Percentiles rank a stretch among this genome's conserved stretches.
phyloP scores from a whole-genome alignment of 2,113 vertebrate species.

The Sinocyclocheilus maitianheensis region DNA sequence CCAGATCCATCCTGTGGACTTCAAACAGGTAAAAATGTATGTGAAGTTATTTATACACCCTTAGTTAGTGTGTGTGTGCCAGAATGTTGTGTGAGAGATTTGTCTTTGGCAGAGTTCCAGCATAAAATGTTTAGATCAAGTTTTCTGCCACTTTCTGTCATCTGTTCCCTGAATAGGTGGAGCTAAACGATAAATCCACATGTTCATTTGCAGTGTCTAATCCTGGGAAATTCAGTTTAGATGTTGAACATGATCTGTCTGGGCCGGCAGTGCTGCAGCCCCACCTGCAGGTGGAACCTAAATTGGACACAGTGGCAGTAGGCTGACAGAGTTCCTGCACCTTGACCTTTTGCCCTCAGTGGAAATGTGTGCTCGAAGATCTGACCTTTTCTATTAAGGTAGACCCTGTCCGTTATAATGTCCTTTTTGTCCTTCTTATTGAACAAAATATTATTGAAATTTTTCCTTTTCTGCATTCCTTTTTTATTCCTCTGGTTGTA shows the following conservation, averaged over 20 bases:
- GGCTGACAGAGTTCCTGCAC: constrained; percentile 63
- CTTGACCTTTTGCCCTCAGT: constrained; percentile 76
- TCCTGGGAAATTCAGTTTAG: constrained; percentile 74
- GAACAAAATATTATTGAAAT: not conserved
- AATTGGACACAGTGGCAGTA: constrained; percentile 53
- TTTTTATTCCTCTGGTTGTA: constrained; percentile 55
- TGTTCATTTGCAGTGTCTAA: constrained; percentile 77
- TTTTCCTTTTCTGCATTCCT: not conserved
- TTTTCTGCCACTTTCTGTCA: not conserved
- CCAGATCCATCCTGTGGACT: constrained; percentile 71
- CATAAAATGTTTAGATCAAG: not conserved
- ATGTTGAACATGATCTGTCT: constrained; percentile 75
- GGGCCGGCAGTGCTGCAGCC: constrained; percentile 67
- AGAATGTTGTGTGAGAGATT: not conserved
- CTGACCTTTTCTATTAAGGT: constrained; percentile 81
- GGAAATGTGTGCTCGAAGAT: constrained; percentile 74
- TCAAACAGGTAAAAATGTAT: constrained; percentile 75
- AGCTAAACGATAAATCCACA: constrained; percentile 73
- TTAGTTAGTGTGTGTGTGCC: not conserved
- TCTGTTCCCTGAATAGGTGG: constrained; percentile 72
- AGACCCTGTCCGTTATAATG: not conserved
- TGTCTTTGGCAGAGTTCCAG: not conserved
- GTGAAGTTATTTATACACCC: not conserved
- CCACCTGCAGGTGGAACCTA: constrained; percentile 71
- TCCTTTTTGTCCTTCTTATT: not conserved